These are phyloP conservation scores for Melanostoma scalare DNA, from an alignment of 2,888 invertebrate species.

Conservation along the genomic window DNA sequence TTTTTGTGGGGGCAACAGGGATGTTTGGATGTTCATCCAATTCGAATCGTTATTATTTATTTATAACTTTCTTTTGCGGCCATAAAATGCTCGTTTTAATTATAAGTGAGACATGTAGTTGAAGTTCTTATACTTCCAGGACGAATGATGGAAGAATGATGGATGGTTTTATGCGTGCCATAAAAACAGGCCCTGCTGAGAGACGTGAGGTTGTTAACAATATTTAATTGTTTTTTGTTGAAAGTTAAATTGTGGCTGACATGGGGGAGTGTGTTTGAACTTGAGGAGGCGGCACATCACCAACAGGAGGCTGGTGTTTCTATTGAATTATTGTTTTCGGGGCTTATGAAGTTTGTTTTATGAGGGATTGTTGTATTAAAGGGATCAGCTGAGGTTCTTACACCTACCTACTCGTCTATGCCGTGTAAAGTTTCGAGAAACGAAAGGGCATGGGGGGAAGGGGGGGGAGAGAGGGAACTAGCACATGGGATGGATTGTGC, in stretches of 20 bases:
- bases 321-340: conserved; percentile 30
- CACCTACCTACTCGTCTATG: conserved; percentile 20
- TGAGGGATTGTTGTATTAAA: conserved; percentile 31
- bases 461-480: too few species aligned
- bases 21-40: conserved; percentile 37
- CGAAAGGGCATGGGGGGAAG: too few species aligned
- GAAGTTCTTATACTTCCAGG: conserved; percentile 5
- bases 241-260: conserved; percentile 63
- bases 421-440: conserved; percentile 11
- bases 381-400: conserved; percentile 13
- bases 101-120: conserved; percentile 1
- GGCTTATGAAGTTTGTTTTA: conserved; percentile 20
- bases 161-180: conserved; percentile 38
- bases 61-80: conserved; percentile 13
- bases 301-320: not conserved
- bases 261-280: not conserved
- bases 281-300: conserved; percentile 9
- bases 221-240: conserved; percentile 64
- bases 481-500: conserved; percentile 3
- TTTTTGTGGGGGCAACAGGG: conserved; percentile 12
- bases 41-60: conserved; percentile 41
- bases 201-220: conserved; percentile 57
- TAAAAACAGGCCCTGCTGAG: conserved; percentile 20
- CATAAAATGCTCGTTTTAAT: conserved; percentile 50
- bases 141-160: conserved; percentile 36